Evolutionary conservation across 2,113 vertebrate species (phyloP), one percentile per base, ranked within the genome.

Genomic region (Oncorhynchus keta): DNA sequence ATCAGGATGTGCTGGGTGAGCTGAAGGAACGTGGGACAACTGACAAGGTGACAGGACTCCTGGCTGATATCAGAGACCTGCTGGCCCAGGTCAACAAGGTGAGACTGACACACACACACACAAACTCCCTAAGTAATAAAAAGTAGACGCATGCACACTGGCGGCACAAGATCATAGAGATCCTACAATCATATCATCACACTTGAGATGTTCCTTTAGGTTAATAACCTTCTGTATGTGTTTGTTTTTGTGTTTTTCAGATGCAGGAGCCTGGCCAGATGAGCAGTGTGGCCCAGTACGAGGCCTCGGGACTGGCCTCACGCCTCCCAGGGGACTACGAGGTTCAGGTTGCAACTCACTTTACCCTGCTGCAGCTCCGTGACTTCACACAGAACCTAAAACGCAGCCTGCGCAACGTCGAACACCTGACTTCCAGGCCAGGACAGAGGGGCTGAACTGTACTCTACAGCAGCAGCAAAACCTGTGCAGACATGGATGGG

Each of bases 371-470:
- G 9, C 90, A 90, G 81, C 90, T 94, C 1, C 86, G 80, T 1
- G 83, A 78, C 61, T 93, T 94, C 72, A 83, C 84, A 1, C 86
- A 90, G 7, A 85, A 93, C 76, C 45, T 91, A 32, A 83, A 77
- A 65, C 92, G 93, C 64, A 88, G 86, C 72, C 85, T 94, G 26
- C 90, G 91, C 4, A 78, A 81, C 7, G 49, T 91, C 28, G 2
- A 39, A 18, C 8, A 4, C 18, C 70, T 69, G 76, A 9, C 35
- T 32, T 3, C 51, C 69, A 71, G 74, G 72, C 5, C 14, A 14
- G 51, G 13, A 4, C 16, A 55, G 16, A 5, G 5, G 16, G 13
- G 1, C 13, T 55, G 51, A 55, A 18, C 51, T 3, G 51, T 14
- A 55, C 51, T 13, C 51, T 55, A 55, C 51, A 11, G 39, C 9